Evolutionary conservation across 2,888 invertebrate species (phyloP).

Genomic region (Drosophila maculinotata): DNA sequence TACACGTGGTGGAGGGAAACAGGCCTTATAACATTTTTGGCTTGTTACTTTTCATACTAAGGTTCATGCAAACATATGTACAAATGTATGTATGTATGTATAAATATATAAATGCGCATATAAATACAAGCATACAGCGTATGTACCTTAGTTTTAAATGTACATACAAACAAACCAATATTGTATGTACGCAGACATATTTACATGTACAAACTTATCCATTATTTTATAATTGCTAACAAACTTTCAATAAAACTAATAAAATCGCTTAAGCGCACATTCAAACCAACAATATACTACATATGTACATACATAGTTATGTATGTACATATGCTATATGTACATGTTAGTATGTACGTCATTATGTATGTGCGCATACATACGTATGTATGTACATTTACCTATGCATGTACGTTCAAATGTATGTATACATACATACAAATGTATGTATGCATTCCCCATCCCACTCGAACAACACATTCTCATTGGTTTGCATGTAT

Average conservation of each 20-base stretch:
- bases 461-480: constrained; percentile 48
- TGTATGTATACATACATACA: constrained; percentile 24
- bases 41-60: constrained; percentile 54
- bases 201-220: neutral
- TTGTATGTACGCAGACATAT: neutral
- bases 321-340: constrained; percentile 4
- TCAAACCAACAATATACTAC: constrained; percentile 1
- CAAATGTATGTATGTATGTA: constrained; percentile 29
- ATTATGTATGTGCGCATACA: constrained; percentile 4
- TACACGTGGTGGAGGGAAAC: constrained; percentile 77
- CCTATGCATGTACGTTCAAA: constrained; percentile 21
- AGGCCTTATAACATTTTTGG: constrained; percentile 64
- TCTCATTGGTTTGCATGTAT: constrained; percentile 35
- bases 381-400: constrained; percentile 20
- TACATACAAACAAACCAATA: constrained; percentile 2
- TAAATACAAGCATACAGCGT: constrained; percentile 21
- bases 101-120: constrained; percentile 14
- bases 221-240: neutral
- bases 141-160: constrained; percentile 12
- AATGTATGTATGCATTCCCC: constrained; percentile 10
- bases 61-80: constrained; percentile 43
- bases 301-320: constrained; percentile 10
- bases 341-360: constrained; percentile 8
- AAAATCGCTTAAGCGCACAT: constrained; percentile 5
- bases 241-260: neutral